A percentile compares a stretch with the other conserved stretches of the same genome.
These are phyloP conservation scores for Hylia prasina DNA, from an alignment of 2,113 vertebrate genomes.

Conservation along the genomic window DNA sequence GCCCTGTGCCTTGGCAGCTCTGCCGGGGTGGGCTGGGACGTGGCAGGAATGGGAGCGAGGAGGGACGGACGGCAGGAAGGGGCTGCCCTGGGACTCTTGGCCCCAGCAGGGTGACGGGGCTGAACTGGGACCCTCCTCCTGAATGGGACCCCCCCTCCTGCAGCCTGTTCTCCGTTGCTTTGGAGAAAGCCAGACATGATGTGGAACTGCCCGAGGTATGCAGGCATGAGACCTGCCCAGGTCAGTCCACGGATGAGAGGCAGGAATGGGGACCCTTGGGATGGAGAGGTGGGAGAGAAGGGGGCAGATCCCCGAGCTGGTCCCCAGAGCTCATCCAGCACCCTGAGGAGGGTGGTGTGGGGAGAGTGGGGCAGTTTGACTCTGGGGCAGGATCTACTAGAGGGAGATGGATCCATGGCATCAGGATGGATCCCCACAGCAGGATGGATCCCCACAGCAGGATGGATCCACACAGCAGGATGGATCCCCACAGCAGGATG, in stretches of 20 bases:
- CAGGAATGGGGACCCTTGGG: not conserved
- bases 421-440: not conserved
- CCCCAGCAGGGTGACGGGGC: not conserved
- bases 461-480: fast-evolving
- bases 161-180: fast-evolving
- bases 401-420: not conserved
- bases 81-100: not conserved
- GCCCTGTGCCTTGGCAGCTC: conserved; percentile 47
- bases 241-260: fast-evolving
- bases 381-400: not conserved
- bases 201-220: fast-evolving
- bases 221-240: not conserved
- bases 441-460: not conserved
- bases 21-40: not conserved
- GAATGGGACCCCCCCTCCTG: not conserved
- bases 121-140: not conserved
- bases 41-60: not conserved
- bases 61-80: not conserved
- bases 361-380: not conserved
- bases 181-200: fast-evolving
- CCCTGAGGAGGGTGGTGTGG: not conserved
- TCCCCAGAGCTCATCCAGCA: fast-evolving
- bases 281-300: not conserved
- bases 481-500: not conserved
- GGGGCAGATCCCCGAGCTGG: not conserved